Percentiles rank a stretch among this genome's conserved stretches.
Evolutionary conservation across 2,888 invertebrate species (phyloP).

Genomic region (Archips crataeganus): DNA sequence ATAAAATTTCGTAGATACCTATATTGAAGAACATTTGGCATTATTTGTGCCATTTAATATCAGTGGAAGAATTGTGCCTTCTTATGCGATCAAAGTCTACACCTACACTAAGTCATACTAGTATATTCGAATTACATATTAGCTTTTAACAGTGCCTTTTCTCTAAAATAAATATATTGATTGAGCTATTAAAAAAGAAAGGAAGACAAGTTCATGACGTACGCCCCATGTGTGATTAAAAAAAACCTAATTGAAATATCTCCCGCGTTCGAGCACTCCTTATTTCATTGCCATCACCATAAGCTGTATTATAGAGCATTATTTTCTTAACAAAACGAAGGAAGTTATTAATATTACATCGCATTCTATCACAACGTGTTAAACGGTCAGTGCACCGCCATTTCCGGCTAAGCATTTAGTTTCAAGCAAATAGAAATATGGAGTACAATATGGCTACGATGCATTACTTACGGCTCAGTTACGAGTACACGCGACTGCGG

Average conservation of each 20-base stretch:
- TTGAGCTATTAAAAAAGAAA: too few species aligned
- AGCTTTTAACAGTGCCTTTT: too few species aligned
- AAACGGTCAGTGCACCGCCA: conserved; percentile 66
- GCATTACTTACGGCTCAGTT: neutral
- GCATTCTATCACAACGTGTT: conserved; percentile 66
- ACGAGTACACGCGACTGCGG: neutral
- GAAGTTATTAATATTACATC: conserved; percentile 45
- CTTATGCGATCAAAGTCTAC: too few species aligned
- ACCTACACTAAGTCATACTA: too few species aligned
- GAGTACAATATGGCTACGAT: conserved; percentile 7
- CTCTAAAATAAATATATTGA: too few species aligned
- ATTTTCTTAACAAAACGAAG: conserved; percentile 37
- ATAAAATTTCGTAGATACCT: too few species aligned
- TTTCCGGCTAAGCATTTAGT: conserved; percentile 57
- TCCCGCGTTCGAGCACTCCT: neutral
- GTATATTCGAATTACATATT: too few species aligned
- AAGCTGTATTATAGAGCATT: conserved; percentile 8
- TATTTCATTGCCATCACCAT: conserved; percentile 23
- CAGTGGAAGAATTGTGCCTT: too few species aligned
- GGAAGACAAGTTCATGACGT: neutral
- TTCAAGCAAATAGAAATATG: neutral
- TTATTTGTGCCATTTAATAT: too few species aligned
- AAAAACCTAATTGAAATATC: neutral
- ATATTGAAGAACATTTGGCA: too few species aligned
- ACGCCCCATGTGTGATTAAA: neutral